Evolutionary conservation across 2,113 vertebrate species (phyloP).

Genomic region (Leucopsar rothschildi): DNA sequence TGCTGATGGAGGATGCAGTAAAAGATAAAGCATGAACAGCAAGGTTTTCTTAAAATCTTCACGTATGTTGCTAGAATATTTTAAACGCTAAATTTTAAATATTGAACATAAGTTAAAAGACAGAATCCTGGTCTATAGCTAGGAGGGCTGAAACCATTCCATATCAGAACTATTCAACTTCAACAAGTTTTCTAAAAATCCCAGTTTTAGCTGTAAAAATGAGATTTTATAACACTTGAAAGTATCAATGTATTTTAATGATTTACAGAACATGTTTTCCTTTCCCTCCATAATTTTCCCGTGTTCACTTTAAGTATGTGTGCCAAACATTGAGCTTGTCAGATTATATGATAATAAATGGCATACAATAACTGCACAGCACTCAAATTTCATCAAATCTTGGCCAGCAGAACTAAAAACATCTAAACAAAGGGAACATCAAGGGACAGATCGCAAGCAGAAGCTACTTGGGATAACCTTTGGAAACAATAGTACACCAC

Average conservation of each 20-base stretch:
- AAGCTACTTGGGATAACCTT: conserved; percentile 1
- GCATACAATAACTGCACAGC: not conserved
- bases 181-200: not conserved
- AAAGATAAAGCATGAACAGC: not conserved
- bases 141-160: not conserved
- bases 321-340: not conserved
- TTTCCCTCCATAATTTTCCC: not conserved
- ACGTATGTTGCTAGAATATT: not conserved
- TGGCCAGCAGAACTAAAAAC: conserved; percentile 1
- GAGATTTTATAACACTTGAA: not conserved
- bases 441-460: not conserved
- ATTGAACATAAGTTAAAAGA: not conserved
- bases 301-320: not conserved
- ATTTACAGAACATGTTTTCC: not conserved
- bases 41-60: not conserved
- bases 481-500: not conserved
- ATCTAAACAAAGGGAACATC: conserved; percentile 3
- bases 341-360: not conserved
- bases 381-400: not conserved
- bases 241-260: not conserved
- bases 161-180: not conserved
- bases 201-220: not conserved
- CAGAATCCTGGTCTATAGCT: not conserved
- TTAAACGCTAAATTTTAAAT: not conserved
- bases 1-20: not conserved